Conservation (phyloP, 1,140 invertebrate species). For the Ooceraea biroi region DNA sequence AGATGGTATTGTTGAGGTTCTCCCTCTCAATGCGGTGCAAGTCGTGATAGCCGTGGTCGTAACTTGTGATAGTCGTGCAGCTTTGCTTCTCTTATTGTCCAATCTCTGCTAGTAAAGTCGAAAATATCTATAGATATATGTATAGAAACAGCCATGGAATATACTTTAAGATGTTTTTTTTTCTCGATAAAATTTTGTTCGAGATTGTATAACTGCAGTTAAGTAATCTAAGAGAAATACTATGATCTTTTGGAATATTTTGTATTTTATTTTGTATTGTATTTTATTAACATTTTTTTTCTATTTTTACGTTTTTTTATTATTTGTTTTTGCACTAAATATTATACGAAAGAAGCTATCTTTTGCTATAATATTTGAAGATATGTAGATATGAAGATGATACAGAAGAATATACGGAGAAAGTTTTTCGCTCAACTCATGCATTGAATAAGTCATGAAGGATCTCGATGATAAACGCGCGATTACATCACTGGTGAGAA, state of each 20-base stretch:
- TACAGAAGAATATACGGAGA: too few relatives aligned
- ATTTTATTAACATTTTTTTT: too few relatives aligned
- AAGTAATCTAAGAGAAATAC: not conserved
- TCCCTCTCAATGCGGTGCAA: slow-evolving; percentile 61
- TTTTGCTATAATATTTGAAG: too few relatives aligned
- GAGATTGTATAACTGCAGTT: not conserved
- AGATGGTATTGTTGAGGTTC: slow-evolving; percentile 63
- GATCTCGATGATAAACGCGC: slow-evolving; percentile 75
- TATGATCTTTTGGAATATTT: not conserved
- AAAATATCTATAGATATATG: slow-evolving; percentile 33
- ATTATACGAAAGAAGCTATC: slow-evolving; percentile 17
- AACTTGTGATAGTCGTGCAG: slow-evolving; percentile 69
- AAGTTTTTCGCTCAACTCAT: slow-evolving; percentile 70
- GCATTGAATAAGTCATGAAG: slow-evolving; percentile 81
- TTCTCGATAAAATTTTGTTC: not conserved
- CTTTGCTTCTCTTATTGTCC: slow-evolving; percentile 63
- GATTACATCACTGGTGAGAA: slow-evolving; percentile 78
- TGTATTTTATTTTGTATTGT: not conserved
- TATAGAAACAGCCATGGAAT: not conserved
- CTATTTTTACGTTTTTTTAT: too few relatives aligned
- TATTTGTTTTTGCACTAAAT: slow-evolving; percentile 7
- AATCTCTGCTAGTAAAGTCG: slow-evolving; percentile 42
- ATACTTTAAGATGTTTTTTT: not conserved
- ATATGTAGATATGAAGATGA: not conserved
- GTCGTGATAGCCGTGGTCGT: slow-evolving; percentile 63